These are phyloP conservation scores for Apodemus speciosus DNA, from an alignment of 2,113 vertebrate genomes.

Conservation along the genomic window DNA sequence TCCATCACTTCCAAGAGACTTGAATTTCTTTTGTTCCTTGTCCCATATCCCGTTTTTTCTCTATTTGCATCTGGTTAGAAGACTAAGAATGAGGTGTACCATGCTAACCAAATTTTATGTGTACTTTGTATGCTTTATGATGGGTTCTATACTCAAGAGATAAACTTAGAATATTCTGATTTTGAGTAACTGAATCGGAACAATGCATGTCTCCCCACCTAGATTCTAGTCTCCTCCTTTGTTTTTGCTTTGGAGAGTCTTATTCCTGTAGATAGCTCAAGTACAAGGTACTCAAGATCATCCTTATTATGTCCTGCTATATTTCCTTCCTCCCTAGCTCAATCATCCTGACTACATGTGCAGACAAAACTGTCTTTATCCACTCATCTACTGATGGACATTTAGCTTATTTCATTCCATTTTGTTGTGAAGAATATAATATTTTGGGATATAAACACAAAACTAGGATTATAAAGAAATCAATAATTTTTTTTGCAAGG, in stretches of 20 bases:
- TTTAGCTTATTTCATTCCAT: background rate
- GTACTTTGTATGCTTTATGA: background rate
- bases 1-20: background rate
- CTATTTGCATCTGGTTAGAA: background rate
- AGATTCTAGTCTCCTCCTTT: background rate
- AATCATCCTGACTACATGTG: background rate
- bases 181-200: background rate
- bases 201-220: background rate
- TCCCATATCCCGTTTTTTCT: background rate
- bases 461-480: background rate
- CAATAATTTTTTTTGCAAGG: background rate
- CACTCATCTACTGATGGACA: background rate
- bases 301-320: background rate
- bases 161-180: background rate
- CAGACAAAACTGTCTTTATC: background rate
- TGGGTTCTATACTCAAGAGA: background rate
- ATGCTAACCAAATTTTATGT: background rate
- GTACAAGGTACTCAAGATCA: background rate
- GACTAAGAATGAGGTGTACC: background rate
- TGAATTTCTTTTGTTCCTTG: background rate
- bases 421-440: background rate
- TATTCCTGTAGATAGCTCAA: background rate
- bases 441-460: background rate
- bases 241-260: background rate
- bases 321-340: background rate